Percentiles rank a stretch among this genome's conserved stretches.
phyloP scores from a whole-genome alignment of 2,888 invertebrate genomes.

The Papilio demoleus region DNA sequence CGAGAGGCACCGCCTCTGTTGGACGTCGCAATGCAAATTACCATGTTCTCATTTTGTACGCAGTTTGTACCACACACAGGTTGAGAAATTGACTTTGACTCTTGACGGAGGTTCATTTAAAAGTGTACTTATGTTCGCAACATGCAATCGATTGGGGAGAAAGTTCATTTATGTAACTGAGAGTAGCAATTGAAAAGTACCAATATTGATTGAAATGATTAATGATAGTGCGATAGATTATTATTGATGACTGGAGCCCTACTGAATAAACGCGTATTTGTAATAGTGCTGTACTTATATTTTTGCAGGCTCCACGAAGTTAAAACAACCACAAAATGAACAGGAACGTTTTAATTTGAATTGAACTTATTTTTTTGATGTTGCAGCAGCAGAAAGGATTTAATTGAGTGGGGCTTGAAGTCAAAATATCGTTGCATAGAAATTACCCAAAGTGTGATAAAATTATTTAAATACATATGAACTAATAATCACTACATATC shows the following conservation, averaged over 20 bases:
- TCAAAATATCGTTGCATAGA: background rate
- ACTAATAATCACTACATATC: background rate
- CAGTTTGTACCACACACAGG: slow-evolving; percentile 32
- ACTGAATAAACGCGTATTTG: slow-evolving; percentile 54
- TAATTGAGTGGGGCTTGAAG: background rate
- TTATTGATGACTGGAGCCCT: slow-evolving; percentile 54
- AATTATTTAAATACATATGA: background rate
- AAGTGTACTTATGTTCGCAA: slow-evolving; percentile 40
- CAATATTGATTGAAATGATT: slow-evolving; percentile 66
- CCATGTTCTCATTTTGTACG: slow-evolving; percentile 32
- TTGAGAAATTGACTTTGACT: slow-evolving; percentile 40
- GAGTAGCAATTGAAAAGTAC: slow-evolving; percentile 67
- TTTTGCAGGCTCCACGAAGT: slow-evolving; percentile 43
- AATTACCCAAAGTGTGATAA: too few species aligned
- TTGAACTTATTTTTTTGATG: too few species aligned
- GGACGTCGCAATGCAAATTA: slow-evolving; percentile 35
- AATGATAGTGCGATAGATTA: slow-evolving; percentile 59
- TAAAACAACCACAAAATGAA: too few species aligned
- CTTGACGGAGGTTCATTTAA: slow-evolving; percentile 36
- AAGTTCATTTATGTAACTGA: slow-evolving; percentile 74
- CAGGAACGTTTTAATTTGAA: too few species aligned
- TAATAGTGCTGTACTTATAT: background rate
- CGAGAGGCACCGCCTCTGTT: slow-evolving; percentile 21
- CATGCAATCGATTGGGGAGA: slow-evolving; percentile 58
- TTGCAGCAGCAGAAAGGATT: too few species aligned